Evolutionary conservation across 2,113 vertebrate genomes (phyloP).

Genomic region (Ammodytes marinus): DNA sequence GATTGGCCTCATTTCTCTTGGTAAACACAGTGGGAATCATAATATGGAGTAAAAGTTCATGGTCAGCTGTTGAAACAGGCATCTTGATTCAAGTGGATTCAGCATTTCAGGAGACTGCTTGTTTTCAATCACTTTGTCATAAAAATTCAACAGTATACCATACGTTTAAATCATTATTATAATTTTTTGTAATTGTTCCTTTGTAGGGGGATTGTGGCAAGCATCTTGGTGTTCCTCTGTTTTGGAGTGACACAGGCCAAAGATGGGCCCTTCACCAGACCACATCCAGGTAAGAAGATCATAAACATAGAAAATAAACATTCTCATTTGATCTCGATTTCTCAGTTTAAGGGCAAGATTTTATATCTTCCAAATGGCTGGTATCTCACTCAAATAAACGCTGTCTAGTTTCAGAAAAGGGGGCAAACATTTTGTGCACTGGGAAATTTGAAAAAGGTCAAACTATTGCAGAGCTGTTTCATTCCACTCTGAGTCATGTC

Average conservation of each 20-base stretch:
- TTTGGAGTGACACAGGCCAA: constrained; percentile 99
- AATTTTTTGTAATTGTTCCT: constrained; percentile 48
- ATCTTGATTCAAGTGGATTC: not conserved
- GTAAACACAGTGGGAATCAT: not conserved
- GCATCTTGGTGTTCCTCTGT: constrained; percentile 97
- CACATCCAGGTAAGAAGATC: constrained; percentile 92
- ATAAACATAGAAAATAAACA: not conserved
- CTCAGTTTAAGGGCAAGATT: not conserved
- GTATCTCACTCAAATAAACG: not conserved
- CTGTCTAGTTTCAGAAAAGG: not conserved
- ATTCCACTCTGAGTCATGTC: not conserved
- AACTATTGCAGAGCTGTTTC: not conserved
- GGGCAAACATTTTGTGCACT: not conserved
- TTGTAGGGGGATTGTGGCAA: constrained; percentile 95
- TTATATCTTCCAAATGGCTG: too few relatives aligned
- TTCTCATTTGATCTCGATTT: not conserved
- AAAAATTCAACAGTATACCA: not conserved
- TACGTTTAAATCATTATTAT: not conserved
- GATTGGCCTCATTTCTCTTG: not conserved
- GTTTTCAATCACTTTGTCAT: too few relatives aligned
- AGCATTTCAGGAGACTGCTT: too few relatives aligned
- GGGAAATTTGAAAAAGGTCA: not conserved
- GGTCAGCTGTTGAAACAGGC: constrained; percentile 9
- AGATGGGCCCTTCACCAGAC: constrained; percentile 97
- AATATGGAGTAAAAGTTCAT: not conserved